phyloP scores from a whole-genome alignment of 2,113 vertebrate species.

The Pedetes capensis region DNA sequence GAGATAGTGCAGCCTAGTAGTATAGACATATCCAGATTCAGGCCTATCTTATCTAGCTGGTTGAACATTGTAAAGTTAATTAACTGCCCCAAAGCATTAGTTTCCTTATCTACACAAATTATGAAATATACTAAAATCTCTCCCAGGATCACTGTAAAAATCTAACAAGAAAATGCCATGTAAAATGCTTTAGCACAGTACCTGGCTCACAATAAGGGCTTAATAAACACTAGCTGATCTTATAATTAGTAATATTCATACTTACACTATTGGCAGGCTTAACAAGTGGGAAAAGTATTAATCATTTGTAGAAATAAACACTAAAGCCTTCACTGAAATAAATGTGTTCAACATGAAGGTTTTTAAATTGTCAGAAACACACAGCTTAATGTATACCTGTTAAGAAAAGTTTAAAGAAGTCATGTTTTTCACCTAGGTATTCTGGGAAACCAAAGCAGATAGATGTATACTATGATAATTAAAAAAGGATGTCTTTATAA shows the following conservation, averaged over 20 bases:
- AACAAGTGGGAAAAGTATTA: background rate
- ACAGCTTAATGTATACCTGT: background rate
- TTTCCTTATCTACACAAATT: background rate
- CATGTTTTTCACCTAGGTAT: background rate
- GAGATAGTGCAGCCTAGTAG: background rate
- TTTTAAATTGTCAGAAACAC: background rate
- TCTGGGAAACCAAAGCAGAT: background rate
- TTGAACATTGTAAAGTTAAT: background rate
- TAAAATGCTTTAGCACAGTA: background rate
- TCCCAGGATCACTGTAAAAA: background rate
- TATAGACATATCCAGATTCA: background rate
- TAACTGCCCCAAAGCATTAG: background rate
- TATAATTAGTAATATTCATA: background rate
- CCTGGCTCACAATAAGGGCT: background rate
- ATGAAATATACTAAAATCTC: background rate
- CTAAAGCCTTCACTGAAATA: background rate
- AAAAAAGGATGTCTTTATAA: slow-evolving; percentile 36
- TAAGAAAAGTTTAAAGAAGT: background rate
- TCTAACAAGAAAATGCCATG: background rate
- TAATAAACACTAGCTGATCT: background rate
- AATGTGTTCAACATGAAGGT: background rate
- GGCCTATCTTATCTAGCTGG: background rate
- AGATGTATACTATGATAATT: background rate
- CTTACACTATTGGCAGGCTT: background rate
- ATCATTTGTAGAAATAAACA: background rate